A percentile compares a stretch with the other conserved stretches of the same genome.
These are phyloP conservation scores for Microtus ochrogaster DNA, from an alignment of 2,113 vertebrate genomes.

Conservation along the genomic window DNA sequence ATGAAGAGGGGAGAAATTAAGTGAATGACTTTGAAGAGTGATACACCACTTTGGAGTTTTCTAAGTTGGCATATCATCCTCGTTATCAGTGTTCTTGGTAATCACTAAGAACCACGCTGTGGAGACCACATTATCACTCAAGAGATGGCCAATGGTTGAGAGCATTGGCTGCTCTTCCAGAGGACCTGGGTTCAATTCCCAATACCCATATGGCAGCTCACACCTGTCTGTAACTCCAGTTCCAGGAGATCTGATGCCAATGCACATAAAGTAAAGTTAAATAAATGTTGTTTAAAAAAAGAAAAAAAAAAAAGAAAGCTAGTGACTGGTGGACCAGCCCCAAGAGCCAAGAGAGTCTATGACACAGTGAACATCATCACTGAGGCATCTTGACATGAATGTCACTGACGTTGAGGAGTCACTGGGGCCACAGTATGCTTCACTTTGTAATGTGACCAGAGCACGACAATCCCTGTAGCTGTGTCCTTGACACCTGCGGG, in stretches of 20 bases:
- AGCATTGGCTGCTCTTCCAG: no score
- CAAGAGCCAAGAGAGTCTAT: background rate
- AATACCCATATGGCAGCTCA: no score
- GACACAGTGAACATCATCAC: background rate
- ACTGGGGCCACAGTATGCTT: background rate
- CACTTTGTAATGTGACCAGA: background rate
- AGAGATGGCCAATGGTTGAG: background rate
- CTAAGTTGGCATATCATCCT: background rate
- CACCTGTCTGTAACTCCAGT: no score
- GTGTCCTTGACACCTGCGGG: background rate
- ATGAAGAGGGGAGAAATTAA: background rate
- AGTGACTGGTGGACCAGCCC: background rate
- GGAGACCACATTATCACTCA: background rate
- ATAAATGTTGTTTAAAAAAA: no score
- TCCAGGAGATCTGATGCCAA: no score
- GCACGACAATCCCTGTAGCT: background rate
- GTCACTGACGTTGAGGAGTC: slow-evolving; percentile 15
- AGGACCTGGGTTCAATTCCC: no score
- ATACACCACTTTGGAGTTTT: background rate
- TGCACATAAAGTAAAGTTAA: no score
- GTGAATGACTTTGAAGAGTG: background rate
- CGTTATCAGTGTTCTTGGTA: background rate
- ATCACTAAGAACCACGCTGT: background rate
- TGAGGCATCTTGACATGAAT: background rate
- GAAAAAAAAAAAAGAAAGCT: background rate